phyloP scores from a whole-genome alignment of 2,113 vertebrate species.

The Coregonus clupeaformis region DNA sequence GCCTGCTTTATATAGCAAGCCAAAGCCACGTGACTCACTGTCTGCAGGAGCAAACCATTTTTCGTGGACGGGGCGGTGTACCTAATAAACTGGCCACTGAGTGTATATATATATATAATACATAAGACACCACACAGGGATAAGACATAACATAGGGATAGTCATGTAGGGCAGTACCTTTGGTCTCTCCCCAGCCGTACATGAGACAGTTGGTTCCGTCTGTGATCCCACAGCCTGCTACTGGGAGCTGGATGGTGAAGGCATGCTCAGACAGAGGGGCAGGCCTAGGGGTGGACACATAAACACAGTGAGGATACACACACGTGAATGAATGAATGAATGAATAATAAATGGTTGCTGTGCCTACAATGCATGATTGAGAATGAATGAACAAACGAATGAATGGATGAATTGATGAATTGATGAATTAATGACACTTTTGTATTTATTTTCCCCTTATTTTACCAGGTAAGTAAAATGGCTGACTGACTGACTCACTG shows the following conservation, averaged over 20 bases:
- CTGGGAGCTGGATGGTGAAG: slow-evolving; percentile 87
- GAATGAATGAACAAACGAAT: too few relatives aligned
- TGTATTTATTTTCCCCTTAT: too few relatives aligned
- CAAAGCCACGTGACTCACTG: too few relatives aligned
- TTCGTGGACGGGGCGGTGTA: too few relatives aligned
- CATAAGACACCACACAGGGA: neutral
- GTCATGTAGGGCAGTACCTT: slow-evolving; percentile 77
- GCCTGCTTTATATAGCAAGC: too few relatives aligned
- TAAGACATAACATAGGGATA: slow-evolving; percentile 11
- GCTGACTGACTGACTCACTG: neutral
- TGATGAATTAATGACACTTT: neutral
- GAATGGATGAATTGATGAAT: slow-evolving; percentile 1
- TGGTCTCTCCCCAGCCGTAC: slow-evolving; percentile 98
- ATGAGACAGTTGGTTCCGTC: slow-evolving; percentile 90
- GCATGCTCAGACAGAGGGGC: slow-evolving; percentile 86
- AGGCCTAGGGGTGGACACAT: slow-evolving; percentile 70
- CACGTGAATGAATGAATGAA: neutral
- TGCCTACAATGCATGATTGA: neutral
- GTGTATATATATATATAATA: too few relatives aligned
- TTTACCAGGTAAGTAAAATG: too few relatives aligned
- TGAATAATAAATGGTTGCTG: neutral
- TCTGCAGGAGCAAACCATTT: too few relatives aligned
- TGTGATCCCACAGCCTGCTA: slow-evolving; percentile 87
- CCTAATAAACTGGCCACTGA: too few relatives aligned
- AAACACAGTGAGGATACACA: neutral